These are phyloP conservation scores for Naja naja DNA, from an alignment of 2,113 vertebrate genomes.

Conservation along the genomic window DNA sequence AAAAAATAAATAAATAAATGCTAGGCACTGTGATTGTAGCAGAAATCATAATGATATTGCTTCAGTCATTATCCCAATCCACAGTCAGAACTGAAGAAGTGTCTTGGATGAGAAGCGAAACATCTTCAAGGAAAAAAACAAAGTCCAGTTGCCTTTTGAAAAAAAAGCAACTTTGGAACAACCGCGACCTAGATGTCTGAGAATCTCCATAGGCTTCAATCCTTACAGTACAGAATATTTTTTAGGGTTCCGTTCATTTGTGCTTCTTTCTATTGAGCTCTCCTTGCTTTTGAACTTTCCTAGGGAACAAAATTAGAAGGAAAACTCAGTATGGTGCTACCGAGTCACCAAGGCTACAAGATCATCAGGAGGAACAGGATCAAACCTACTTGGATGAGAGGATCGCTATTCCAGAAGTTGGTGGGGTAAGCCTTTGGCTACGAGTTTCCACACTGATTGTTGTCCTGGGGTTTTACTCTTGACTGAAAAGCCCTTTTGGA, in stretches of 20 bases:
- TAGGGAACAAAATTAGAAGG: background rate
- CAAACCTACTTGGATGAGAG: constrained; percentile 24
- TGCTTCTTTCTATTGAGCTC: background rate
- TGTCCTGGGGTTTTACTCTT: background rate
- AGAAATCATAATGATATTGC: background rate
- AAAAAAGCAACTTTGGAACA: too few relatives aligned
- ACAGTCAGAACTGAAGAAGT: too few relatives aligned
- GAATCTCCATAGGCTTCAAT: background rate
- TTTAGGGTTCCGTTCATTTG: background rate
- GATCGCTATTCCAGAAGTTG: constrained; percentile 17
- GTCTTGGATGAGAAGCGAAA: too few relatives aligned
- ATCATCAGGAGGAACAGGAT: background rate
- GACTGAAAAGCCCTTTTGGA: background rate
- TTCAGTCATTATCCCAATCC: background rate
- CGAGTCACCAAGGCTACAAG: background rate
- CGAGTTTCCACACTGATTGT: background rate
- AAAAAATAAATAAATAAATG: too few relatives aligned
- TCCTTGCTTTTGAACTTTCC: background rate
- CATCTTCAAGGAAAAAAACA: too few relatives aligned
- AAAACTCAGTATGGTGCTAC: constrained; percentile 12
- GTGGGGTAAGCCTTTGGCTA: constrained; percentile 9
- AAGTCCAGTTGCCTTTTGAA: too few relatives aligned
- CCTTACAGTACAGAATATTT: background rate
- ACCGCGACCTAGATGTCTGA: too few relatives aligned
- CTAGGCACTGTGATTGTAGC: background rate